A percentile compares a stretch with the other conserved stretches of the same genome.
Conservation (phyloP, 1,140 invertebrate species). For the Drosophila burlai region DNA sequence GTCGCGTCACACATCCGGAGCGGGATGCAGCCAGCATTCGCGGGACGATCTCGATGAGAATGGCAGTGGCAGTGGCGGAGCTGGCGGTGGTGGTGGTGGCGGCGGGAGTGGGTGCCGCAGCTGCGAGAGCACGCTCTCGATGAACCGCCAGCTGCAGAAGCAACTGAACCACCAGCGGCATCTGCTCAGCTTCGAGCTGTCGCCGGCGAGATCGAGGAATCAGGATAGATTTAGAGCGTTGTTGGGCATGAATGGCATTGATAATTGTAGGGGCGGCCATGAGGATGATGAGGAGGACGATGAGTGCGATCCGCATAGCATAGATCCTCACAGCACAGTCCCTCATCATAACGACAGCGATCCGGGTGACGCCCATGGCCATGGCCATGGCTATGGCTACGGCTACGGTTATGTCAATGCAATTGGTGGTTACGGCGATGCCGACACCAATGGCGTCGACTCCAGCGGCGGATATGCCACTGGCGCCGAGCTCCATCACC, state of each 20-base stretch:
- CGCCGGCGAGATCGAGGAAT: conserved; percentile 81
- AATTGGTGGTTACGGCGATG: conserved; percentile 50
- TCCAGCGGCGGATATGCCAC: conserved; percentile 59
- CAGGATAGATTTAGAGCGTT: conserved; percentile 84
- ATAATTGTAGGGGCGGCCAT: conserved; percentile 68
- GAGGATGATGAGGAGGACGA: conserved; percentile 63
- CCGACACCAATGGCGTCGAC: conserved; percentile 51
- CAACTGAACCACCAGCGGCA: conserved; percentile 85
- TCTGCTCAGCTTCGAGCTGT: conserved; percentile 84
- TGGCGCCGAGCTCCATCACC: conserved; percentile 71
- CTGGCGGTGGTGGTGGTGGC: conserved; percentile 27
- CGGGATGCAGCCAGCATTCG: conserved; percentile 82
- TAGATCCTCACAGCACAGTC: conserved; percentile 65
- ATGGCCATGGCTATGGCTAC: conserved; percentile 14
- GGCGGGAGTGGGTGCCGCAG: conserved; percentile 76
- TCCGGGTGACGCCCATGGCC: conserved; percentile 28
- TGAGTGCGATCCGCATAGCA: conserved; percentile 82
- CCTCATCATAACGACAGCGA: conserved; percentile 32
- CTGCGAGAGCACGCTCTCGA: conserved; percentile 81
- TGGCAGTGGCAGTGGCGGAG: conserved; percentile 32
- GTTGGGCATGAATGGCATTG: conserved; percentile 85
- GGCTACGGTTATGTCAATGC: conserved; percentile 24
- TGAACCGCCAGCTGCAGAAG: conserved; percentile 85
- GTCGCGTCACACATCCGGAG: conserved; percentile 81
- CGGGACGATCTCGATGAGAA: conserved; percentile 80